phyloP scores from a whole-genome alignment of 2,888 invertebrate species.

The Drosophila kanekoi region DNA sequence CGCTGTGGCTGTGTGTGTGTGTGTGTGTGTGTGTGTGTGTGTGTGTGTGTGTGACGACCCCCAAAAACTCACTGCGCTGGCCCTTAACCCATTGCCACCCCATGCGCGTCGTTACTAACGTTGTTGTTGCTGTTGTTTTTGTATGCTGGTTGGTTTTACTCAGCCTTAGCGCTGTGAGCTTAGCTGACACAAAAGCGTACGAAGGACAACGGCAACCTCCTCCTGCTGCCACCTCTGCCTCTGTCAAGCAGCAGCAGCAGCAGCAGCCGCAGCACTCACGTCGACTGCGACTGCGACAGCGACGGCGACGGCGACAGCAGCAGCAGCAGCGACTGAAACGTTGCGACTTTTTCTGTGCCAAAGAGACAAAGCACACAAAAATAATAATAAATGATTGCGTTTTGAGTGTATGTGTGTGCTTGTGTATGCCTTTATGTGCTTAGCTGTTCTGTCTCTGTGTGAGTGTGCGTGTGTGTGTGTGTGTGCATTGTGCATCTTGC shows the following conservation, averaged over 20 bases:
- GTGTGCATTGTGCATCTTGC: conserved; percentile 42
- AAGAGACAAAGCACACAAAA: conserved; percentile 78
- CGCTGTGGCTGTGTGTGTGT: conserved; percentile 23
- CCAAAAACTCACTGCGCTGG: conserved; percentile 64
- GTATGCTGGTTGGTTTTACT: conserved; percentile 46
- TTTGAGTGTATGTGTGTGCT: conserved; percentile 52
- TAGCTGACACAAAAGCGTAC: conserved; percentile 74
- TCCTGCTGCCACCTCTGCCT: background rate
- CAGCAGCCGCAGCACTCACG: conserved; percentile 20
- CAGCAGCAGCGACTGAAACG: conserved; percentile 35
- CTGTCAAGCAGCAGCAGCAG: conserved; percentile 18
- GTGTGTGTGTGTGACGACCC: conserved; percentile 41
- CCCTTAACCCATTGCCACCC: conserved; percentile 75
- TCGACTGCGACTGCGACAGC: conserved; percentile 21
- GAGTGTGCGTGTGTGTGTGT: conserved; percentile 32
- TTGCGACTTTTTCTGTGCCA: conserved; percentile 75
- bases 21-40: conserved; percentile 29
- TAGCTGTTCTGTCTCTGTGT: conserved; percentile 18
- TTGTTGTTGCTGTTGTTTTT: conserved; percentile 26
- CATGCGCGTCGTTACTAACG: conserved; percentile 41
- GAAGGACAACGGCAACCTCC: conserved; percentile 69
- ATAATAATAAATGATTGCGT: conserved; percentile 78
- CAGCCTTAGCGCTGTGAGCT: conserved; percentile 57
- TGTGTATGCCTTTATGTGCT: conserved; percentile 18
- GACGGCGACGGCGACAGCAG: conserved; percentile 14